phyloP scores from a whole-genome alignment of 2,113 vertebrate species.

The Antechinus flavipes region DNA sequence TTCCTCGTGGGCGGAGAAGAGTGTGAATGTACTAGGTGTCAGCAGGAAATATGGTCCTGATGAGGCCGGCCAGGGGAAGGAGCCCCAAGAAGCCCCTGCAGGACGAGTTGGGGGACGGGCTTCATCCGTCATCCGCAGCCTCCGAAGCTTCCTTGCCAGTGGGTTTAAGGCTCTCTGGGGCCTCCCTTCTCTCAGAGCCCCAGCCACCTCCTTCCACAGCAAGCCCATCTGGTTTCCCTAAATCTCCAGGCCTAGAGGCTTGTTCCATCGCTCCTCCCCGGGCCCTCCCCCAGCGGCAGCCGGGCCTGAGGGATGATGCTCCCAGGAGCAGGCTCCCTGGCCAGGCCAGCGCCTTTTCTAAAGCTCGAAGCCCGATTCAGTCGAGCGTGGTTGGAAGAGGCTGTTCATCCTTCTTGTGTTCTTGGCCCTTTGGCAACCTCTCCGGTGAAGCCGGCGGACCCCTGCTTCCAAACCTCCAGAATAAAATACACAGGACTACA shows the following conservation, averaged over 20 bases:
- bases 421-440: not conserved
- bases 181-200: conserved; percentile 47
- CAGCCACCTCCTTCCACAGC: conserved; percentile 68
- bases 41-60: not conserved
- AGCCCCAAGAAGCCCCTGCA: not conserved
- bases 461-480: not conserved
- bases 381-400: not conserved
- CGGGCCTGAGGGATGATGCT: not conserved
- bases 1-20: not conserved
- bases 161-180: conserved; percentile 44
- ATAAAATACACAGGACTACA: not conserved
- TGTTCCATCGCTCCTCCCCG: no score
- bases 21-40: not conserved
- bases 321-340: not conserved
- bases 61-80: not conserved
- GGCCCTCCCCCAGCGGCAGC: not conserved
- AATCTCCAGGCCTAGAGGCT: conserved; percentile 4
- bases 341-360: not conserved
- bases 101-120: not conserved
- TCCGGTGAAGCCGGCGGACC: not conserved
- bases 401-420: not conserved
- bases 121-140: not conserved
- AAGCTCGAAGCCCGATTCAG: not conserved
- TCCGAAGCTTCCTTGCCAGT: not conserved
- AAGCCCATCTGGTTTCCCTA: conserved; percentile 77